Evolutionary conservation across 1,140 invertebrate species (phyloP), one percentile per base, ranked within the genome.

Genomic region (Atta texana): DNA sequence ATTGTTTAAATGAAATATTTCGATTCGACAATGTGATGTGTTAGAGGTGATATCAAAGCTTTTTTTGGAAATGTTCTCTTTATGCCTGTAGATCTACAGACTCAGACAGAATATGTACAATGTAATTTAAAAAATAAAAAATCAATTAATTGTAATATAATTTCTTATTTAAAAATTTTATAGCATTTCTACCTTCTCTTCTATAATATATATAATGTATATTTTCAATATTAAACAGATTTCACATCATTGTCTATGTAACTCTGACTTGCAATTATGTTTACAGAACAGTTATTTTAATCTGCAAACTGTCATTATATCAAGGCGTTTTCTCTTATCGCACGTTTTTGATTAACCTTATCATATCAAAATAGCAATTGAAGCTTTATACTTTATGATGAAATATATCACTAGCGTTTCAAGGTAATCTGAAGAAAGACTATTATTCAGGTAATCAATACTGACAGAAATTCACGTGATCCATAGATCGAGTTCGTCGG

Each of bases 401-500:
- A n/a, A 53, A 21, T 39, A 28, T 80, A 28, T 49, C 44, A 7
- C 12, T 5, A 34, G 18, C 28, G 39, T 66, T 80, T 68, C 76
- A 80, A 80, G 44, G 28, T 53, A 66, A 78, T 18, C 7, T 18
- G 28, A 66, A 21, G 61, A 53, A 80, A 53, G 44, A 14, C 21
- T 53, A 68, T 44, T 28, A 3, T 28, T 24, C 44, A 80, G 34
- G 44, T 68, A 53, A 89, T 89, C 87, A 77, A 89, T 88, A 63
- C 49, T 69, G 53, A 61, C 69, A 72, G 63, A 82, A 78, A 82
- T 75, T n/a, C 44, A 34, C 44, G 31, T 24, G 31, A 49, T 63
- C 55, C 77, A 57, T 61, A 72, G 8, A 78, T 34, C 18, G 16
- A 57, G 16, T 28, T 8, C 3, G 31, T 8, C 31, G 31, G 34